Percentiles rank a stretch among this genome's conserved stretches.
These are phyloP conservation scores for Pseudorhombus dupliciocellatus DNA, from an alignment of 2,113 vertebrate genomes.

Conservation along the genomic window DNA sequence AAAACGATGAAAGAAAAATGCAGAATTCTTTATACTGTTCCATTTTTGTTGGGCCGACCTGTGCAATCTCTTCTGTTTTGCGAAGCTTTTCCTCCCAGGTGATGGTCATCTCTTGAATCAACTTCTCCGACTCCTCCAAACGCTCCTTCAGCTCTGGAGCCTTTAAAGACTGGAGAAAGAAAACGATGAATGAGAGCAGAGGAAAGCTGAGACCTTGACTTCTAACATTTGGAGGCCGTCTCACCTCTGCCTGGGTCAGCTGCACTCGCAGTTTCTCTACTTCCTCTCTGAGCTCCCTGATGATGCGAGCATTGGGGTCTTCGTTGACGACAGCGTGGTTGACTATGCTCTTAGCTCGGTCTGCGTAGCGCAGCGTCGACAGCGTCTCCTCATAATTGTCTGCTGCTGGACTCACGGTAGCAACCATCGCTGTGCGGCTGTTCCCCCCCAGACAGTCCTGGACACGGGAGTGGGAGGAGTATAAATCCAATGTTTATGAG, in stretches of 20 bases:
- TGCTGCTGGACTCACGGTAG: slow-evolving; percentile 92
- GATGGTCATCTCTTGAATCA: slow-evolving; percentile 96
- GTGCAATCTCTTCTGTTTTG: slow-evolving; percentile 92
- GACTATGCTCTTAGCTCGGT: slow-evolving; percentile 94
- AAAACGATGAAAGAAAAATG: neutral
- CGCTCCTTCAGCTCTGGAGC: slow-evolving; percentile 77
- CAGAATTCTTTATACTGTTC: too few species aligned
- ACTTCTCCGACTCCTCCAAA: slow-evolving; percentile 93
- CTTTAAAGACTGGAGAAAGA: slow-evolving; percentile 65
- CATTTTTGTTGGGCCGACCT: slow-evolving; percentile 51
- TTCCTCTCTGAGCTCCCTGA: slow-evolving; percentile 93
- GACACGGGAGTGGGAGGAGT: neutral
- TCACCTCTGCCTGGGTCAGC: slow-evolving; percentile 92
- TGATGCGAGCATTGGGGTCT: slow-evolving; percentile 95
- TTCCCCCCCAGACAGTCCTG: slow-evolving; percentile 95
- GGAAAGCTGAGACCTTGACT: fast-evolving
- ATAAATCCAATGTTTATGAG: neutral
- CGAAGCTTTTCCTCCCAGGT: slow-evolving; percentile 97
- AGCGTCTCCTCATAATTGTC: slow-evolving; percentile 97
- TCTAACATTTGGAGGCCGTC: neutral
- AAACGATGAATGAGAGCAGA: neutral
- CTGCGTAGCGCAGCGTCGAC: slow-evolving; percentile 92
- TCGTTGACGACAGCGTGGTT: slow-evolving; percentile 96
- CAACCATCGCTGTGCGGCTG: slow-evolving; percentile 97
- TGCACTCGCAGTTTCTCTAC: slow-evolving; percentile 93